Evolutionary conservation across 1,140 invertebrate species (phyloP), one percentile per base, ranked within the genome.

Genomic region (Zaprionus taronus): DNA sequence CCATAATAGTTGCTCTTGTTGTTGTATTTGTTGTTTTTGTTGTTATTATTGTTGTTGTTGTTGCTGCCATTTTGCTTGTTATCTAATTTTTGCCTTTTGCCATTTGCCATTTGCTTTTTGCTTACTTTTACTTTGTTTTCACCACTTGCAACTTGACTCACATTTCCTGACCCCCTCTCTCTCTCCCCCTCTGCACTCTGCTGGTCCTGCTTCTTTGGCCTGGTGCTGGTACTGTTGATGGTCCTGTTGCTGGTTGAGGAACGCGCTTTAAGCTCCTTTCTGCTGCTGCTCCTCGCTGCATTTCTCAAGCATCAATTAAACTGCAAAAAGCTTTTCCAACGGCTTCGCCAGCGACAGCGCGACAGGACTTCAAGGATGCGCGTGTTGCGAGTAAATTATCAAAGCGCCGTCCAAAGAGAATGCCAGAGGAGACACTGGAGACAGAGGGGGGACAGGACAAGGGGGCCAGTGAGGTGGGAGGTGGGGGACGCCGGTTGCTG

Each of bases 261-360:
- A 58, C 49, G 64, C 58, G 61, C 74, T 77, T 80, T 73, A 77
- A 78, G 75, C 70, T 51, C 3, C 47, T 51, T 9, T 22, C 47
- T 51, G 47, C 2, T 66, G 64, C 69, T 44, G 5, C 41, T 44
- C 6, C 44, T 47, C 64, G 49, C 57, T 65, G 69, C 53, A 77
- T 77, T 69, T 80, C 72, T 78, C 61, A 80, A 80, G 78, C 75
- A 77, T 80, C 78, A 80, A 80, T 80, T 73, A 80, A 80, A 80
- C 65, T 67, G 75, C 24, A 72, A 72, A 73, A 80, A 77, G 56
- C 70, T 63, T 77, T 62, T 62, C 44, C 61, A 65, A 55, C 67
- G 41, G 61, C 51, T 75, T 38, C 26, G 56, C 53, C 53, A 53
- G 56, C n/a, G 38, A 36, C 57, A 44, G 22, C 47, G 28, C 38